phyloP scores from a whole-genome alignment of 1,140 invertebrate genomes.

The Helicoverpa zea region DNA sequence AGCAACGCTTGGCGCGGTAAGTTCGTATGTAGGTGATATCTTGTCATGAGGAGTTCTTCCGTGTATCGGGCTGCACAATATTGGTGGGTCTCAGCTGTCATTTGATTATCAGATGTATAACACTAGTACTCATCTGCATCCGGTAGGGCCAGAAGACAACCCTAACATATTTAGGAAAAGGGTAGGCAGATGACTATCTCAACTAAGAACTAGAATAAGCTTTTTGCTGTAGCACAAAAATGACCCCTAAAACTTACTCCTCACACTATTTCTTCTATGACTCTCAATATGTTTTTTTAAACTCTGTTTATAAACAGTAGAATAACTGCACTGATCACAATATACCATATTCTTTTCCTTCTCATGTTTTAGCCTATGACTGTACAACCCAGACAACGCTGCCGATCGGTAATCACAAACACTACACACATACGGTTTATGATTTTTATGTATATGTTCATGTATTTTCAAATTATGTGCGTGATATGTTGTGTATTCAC shows the following conservation, averaged over 20 bases:
- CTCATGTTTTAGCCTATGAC: conserved; percentile 64
- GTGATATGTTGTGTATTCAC: conserved; percentile 70
- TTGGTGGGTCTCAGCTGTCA: too few relatives aligned
- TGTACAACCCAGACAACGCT: conserved; percentile 60
- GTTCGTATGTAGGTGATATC: too few relatives aligned
- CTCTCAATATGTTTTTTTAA: conserved; percentile 64
- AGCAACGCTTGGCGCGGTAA: too few relatives aligned
- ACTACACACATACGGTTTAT: conserved; percentile 61
- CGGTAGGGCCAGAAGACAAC: too few relatives aligned
- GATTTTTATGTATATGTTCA: conserved; percentile 60
- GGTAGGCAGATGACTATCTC: too few relatives aligned
- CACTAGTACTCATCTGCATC: too few relatives aligned
- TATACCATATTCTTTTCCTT: conserved; percentile 57
- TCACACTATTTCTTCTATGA: conserved; percentile 61
- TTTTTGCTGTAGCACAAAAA: not conserved
- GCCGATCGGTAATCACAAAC: conserved; percentile 59
- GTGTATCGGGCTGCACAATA: too few relatives aligned
- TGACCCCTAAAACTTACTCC: conserved; percentile 26
- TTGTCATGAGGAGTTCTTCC: too few relatives aligned
- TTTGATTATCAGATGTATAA: too few relatives aligned
- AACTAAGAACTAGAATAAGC: too few relatives aligned
- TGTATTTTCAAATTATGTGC: conserved; percentile 67
- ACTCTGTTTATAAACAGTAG: conserved; percentile 67
- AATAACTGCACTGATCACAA: conserved; percentile 67
- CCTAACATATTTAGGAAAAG: too few relatives aligned